Evolutionary conservation across 92 coral and sea anemone genomes (phyloP).

Genomic region (Heteractis magnifica): DNA sequence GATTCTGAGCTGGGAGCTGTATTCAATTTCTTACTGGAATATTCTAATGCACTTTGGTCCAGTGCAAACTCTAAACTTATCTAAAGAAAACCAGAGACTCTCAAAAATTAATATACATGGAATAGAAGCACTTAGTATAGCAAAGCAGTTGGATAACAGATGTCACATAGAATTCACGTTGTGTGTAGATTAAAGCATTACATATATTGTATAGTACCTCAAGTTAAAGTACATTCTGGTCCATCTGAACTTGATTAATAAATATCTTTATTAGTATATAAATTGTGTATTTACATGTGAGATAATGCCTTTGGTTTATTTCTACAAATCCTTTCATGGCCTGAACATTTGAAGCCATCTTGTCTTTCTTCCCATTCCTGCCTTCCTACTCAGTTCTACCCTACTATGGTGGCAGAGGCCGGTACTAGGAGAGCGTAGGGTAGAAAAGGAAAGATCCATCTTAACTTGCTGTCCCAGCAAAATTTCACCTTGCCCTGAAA

Average conservation of each 20-base stretch:
- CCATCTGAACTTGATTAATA: conserved; percentile 14
- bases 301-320: too few species aligned
- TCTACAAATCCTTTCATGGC: too few species aligned
- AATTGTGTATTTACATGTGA: background rate
- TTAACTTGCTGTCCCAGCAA: too few species aligned
- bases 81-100: background rate
- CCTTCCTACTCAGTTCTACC: too few species aligned
- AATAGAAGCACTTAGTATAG: background rate
- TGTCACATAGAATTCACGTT: background rate
- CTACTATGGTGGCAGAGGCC: too few species aligned
- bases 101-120: background rate
- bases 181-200: background rate
- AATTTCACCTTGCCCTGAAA: too few species aligned
- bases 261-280: conserved; percentile 24
- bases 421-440: too few species aligned
- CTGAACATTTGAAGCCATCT: too few species aligned
- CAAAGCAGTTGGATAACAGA: background rate
- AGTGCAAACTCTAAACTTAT: background rate
- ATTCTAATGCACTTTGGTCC: background rate
- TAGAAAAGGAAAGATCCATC: too few species aligned
- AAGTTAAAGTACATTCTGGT: background rate
- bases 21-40: too few species aligned
- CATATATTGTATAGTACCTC: background rate
- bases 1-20: too few species aligned
- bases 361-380: too few species aligned